These are phyloP conservation scores for Hippopotamus amphibius DNA, from an alignment of 2,113 vertebrate genomes.

Conservation along the genomic window DNA sequence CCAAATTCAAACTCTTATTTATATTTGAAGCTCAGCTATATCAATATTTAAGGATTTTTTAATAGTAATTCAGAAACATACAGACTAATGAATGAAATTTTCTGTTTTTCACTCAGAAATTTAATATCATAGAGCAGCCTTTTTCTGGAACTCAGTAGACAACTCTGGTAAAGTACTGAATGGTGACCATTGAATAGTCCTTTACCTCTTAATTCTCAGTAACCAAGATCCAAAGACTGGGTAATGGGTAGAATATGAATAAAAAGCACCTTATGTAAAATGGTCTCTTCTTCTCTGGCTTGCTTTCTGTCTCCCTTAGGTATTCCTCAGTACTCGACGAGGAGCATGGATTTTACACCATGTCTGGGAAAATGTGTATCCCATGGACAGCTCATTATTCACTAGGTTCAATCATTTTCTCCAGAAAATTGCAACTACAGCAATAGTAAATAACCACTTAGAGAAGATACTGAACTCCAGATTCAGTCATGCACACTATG, in stretches of 20 bases:
- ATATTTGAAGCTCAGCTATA: background rate
- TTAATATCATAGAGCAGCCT: background rate
- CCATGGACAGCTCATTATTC: slow-evolving; percentile 85
- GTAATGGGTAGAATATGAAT: background rate
- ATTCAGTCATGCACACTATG: slow-evolving; percentile 88
- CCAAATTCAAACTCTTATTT: background rate
- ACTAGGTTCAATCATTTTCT: slow-evolving; percentile 83
- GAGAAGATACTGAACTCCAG: slow-evolving; percentile 85
- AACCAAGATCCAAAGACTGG: background rate
- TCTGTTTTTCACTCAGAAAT: background rate
- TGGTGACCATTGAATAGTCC: too few relatives aligned
- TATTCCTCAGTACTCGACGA: slow-evolving; percentile 88
- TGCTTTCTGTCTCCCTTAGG: slow-evolving; percentile 75
- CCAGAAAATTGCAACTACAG: slow-evolving; percentile 66
- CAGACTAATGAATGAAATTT: background rate
- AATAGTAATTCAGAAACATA: background rate
- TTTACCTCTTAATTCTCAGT: background rate
- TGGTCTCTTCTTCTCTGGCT: background rate
- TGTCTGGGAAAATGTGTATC: slow-evolving; percentile 86
- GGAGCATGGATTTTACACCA: slow-evolving; percentile 88
- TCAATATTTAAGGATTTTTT: background rate
- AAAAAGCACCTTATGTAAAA: background rate
- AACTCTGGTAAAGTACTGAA: background rate
- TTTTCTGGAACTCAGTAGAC: background rate
- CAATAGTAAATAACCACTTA: slow-evolving; percentile 80